Percentiles rank a stretch among this genome's conserved stretches.
These are phyloP conservation scores for Pagetopsis macropterus DNA, from an alignment of 2,797 vertebrate genomes.

Conservation along the genomic window DNA sequence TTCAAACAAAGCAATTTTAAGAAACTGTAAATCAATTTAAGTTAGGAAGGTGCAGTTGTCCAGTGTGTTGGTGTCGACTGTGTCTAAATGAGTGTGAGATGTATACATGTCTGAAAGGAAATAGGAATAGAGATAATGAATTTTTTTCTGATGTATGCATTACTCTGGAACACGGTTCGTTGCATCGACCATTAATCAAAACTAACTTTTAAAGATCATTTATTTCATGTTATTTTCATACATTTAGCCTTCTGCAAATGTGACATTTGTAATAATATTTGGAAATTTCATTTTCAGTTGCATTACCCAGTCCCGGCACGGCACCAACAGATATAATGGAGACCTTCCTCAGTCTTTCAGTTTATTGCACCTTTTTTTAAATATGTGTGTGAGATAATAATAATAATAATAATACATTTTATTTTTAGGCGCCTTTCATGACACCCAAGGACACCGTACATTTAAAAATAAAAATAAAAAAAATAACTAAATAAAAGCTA, in stretches of 20 bases:
- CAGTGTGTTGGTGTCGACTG: not conserved
- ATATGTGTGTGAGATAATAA: no score
- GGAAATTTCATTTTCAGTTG: not conserved
- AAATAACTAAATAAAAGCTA: no score
- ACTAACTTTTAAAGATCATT: slow-evolving; percentile 3
- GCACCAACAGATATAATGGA: slow-evolving; percentile 8
- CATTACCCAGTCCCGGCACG: not conserved
- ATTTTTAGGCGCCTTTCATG: no score
- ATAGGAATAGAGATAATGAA: no score
- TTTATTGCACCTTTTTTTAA: not conserved
- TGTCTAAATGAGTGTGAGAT: slow-evolving; percentile 8
- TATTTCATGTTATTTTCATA: slow-evolving; percentile 2
- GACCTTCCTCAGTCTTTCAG: slow-evolving; percentile 1
- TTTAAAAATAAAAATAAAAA: no score
- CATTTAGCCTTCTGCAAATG: no score
- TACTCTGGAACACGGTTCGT: not conserved
- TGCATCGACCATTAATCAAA: slow-evolving; percentile 22
- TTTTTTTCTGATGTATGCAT: not conserved
- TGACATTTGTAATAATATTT: slow-evolving; percentile 9
- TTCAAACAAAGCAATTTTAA: not conserved
- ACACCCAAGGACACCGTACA: no score
- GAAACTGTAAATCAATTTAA: not conserved
- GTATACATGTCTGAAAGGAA: slow-evolving; percentile 1
- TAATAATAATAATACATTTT: no score
- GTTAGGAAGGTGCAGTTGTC: not conserved